A percentile compares a stretch with the other conserved stretches of the same genome.
phyloP scores from a whole-genome alignment of 2,888 invertebrate genomes.

The Anoncus sp. region DNA sequence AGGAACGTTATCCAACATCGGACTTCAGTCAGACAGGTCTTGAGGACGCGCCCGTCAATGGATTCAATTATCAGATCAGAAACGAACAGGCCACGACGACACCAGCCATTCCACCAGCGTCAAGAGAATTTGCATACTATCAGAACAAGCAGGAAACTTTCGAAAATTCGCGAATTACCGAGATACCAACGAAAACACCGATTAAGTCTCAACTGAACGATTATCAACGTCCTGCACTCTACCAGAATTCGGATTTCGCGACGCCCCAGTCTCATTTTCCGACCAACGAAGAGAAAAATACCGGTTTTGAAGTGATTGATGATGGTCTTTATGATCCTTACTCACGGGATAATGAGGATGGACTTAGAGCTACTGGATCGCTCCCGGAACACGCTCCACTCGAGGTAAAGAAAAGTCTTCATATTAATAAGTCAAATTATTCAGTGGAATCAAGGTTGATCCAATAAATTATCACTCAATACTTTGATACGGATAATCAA shows the following conservation, averaged over 20 bases:
- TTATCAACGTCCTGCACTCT: conserved; percentile 48
- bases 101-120: conserved; percentile 62
- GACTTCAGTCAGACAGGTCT: conserved; percentile 61
- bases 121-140: conserved; percentile 73
- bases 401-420: conserved; percentile 41
- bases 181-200: conserved; percentile 48
- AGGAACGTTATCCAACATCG: conserved; percentile 62
- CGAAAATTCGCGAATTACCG: conserved; percentile 42
- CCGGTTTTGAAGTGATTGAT: conserved; percentile 23
- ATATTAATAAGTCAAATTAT: background rate
- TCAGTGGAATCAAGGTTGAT: no score
- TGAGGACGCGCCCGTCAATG: conserved; percentile 72
- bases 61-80: conserved; percentile 76
- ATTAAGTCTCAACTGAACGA: conserved; percentile 53
- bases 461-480: no score
- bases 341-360: conserved; percentile 25
- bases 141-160: conserved; percentile 70
- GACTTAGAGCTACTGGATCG: conserved; percentile 14
- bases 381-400: conserved; percentile 46
- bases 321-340: conserved; percentile 48
- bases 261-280: conserved; percentile 25
- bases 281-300: conserved; percentile 26
- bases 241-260: conserved; percentile 43
- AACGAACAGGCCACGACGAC: conserved; percentile 56
- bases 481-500: no score